Percentiles rank a stretch among this genome's conserved stretches.
Conservation (phyloP, 2,797 vertebrate species). For the Tauraco hartlaubi region DNA sequence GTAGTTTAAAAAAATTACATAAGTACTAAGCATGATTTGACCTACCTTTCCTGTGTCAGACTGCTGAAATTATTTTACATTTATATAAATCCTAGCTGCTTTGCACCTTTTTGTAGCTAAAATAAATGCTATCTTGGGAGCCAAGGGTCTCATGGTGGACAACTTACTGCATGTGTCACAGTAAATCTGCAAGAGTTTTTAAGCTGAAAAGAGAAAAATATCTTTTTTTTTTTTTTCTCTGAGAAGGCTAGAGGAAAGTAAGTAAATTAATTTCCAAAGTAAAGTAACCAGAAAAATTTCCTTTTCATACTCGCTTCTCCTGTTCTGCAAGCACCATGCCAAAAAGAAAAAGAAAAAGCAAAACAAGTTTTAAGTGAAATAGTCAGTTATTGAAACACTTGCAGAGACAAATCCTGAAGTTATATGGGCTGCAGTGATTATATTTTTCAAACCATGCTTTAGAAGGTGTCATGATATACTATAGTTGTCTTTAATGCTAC, state of each 20-base stretch:
- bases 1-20: slow-evolving; percentile 65
- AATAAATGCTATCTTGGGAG: slow-evolving; percentile 40
- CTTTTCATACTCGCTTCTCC: neutral
- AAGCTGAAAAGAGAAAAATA: neutral
- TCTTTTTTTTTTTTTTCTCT: neutral
- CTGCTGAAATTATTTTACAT: slow-evolving; percentile 47
- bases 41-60: slow-evolving; percentile 52
- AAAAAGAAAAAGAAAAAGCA: neutral
- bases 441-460: slow-evolving; percentile 32
- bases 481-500: slow-evolving; percentile 45
- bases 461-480: neutral
- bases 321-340: neutral
- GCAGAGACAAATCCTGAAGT: slow-evolving; percentile 33
- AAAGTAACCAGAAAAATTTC: neutral
- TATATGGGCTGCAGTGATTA: slow-evolving; percentile 19
- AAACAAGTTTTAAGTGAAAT: slow-evolving; percentile 11
- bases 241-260: neutral
- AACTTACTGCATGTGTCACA: slow-evolving; percentile 23
- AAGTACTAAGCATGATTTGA: slow-evolving; percentile 66
- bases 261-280: slow-evolving; percentile 25
- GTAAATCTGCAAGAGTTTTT: slow-evolving; percentile 49
- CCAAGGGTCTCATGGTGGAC: neutral
- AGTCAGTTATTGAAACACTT: slow-evolving; percentile 17
- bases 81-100: slow-evolving; percentile 37
- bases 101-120: slow-evolving; percentile 16